Percentiles rank a stretch among this genome's conserved stretches.
Conservation (phyloP, 64 coral and sea anemone species). For the Pocillopora damicornis region DNA sequence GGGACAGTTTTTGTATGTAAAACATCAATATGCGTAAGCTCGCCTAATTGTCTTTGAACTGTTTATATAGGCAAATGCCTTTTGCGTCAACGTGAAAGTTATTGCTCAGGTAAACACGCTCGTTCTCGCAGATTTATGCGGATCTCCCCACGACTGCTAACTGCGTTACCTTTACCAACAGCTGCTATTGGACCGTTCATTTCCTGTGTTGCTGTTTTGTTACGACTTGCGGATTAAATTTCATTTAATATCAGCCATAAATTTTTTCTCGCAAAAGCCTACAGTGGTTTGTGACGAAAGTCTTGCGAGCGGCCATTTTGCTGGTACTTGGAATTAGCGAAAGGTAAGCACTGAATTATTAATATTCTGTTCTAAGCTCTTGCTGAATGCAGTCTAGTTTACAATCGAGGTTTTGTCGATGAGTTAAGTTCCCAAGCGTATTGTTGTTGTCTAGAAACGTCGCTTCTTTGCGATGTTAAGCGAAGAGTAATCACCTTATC, state of each 20-base stretch:
- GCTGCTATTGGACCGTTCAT: not conserved
- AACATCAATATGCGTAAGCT: not conserved
- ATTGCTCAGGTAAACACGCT: not conserved
- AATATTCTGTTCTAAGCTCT: not conserved
- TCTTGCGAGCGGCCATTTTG: slow-evolving; percentile 29
- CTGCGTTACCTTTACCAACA: not conserved
- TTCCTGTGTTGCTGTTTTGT: not conserved
- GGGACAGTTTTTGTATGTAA: not conserved
- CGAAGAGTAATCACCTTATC: no score
- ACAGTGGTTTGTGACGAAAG: not conserved
- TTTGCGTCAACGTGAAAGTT: slow-evolving; percentile 3
- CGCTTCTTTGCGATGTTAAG: no score
- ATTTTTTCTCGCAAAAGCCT: not conserved
- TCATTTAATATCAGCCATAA: not conserved
- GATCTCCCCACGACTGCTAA: not conserved
- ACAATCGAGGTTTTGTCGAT: no score
- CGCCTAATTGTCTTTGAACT: not conserved
- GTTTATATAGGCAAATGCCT: slow-evolving; percentile 41
- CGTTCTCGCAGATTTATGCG: not conserved
- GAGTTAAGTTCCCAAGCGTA: no score
- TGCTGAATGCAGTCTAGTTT: not conserved
- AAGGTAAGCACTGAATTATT: not conserved
- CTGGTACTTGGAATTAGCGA: not conserved
- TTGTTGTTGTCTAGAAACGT: no score
- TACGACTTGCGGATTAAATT: slow-evolving; percentile 3